phyloP scores from a whole-genome alignment of 2,888 invertebrate genomes.

The Eustalomyia histrio region DNA sequence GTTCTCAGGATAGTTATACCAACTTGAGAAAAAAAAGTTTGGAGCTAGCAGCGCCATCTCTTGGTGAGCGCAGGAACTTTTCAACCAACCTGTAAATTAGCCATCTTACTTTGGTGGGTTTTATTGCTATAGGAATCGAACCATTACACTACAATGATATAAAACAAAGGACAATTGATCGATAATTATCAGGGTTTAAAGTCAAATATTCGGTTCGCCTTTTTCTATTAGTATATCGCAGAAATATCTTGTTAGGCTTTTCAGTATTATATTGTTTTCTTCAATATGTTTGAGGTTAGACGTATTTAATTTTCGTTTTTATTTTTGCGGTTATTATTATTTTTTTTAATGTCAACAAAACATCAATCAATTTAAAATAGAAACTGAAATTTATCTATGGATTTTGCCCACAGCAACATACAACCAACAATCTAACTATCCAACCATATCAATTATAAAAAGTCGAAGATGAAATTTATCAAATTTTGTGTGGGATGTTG shows the following conservation, averaged over 20 bases:
- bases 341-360: constrained; percentile 37
- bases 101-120: no score
- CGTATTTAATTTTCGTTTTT: background rate
- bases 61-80: no score
- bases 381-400: constrained; percentile 30
- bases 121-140: no score
- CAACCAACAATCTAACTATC: background rate
- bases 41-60: no score
- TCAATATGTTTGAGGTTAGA: background rate
- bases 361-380: constrained; percentile 37
- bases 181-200: no score
- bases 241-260: background rate
- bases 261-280: background rate
- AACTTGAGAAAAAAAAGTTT: no score
- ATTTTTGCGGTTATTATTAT: background rate
- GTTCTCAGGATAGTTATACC: no score
- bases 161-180: no score
- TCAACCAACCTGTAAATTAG: no score
- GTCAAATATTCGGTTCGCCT: no score
- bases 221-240: no score
- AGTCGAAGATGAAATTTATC: constrained; percentile 8
- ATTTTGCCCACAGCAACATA: background rate
- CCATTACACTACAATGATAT: no score
- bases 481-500: constrained; percentile 32
- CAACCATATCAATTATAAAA: background rate